Base-by-base conservation (phyloP, 1,140 invertebrate species). In the Bombus picipes region DNA sequence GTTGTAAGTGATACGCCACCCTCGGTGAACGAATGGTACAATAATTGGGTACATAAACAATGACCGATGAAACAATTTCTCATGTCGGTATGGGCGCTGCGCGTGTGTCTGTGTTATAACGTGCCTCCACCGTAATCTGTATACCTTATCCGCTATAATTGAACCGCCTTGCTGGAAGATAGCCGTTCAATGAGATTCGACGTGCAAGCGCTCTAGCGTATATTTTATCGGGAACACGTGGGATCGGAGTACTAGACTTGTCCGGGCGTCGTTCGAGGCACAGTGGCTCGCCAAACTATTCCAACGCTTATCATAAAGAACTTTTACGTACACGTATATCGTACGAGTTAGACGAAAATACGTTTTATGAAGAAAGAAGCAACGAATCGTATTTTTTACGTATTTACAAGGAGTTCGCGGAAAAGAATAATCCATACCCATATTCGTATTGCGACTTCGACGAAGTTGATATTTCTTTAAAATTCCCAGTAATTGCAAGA, bases 1-100 rank as follows among this genome's bases (percentile, higher is more conserved):
- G 88, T 89, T 89, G 88, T 89, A 89, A 89, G 88, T 81, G 88
- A 89, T 89, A 88, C 87, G 78, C 88, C 87, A 89, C 88, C 88
- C 88, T 68, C 85, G 83, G 88, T 79, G 83, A 89, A 85, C 88
- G 88, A 89, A 89, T 89, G 88, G 88, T 79, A 86, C 87, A 89
- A 89, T 89, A 89, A 89, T 89, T 89, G 88, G 88, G 43, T 89
- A 89, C 88, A 89, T 89, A 89, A 89, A 89, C 88, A 89, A 89
- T 89, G 88, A 89, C 87, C 87, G 88, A 85, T 85, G 83, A 88
- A 89, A 89, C 88, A 81, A 89, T 88, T 85, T 76, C 87, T 89
- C 88, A 86, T 86, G 80, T 71, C 72, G 62, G 83, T 66, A 34
- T 34, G 34, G 22, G 4, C 32, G n/a, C 32, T 53, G 41, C 57